Conservation (phyloP, 2,113 vertebrate genomes). For the Rousettus leschenaultii region DNA sequence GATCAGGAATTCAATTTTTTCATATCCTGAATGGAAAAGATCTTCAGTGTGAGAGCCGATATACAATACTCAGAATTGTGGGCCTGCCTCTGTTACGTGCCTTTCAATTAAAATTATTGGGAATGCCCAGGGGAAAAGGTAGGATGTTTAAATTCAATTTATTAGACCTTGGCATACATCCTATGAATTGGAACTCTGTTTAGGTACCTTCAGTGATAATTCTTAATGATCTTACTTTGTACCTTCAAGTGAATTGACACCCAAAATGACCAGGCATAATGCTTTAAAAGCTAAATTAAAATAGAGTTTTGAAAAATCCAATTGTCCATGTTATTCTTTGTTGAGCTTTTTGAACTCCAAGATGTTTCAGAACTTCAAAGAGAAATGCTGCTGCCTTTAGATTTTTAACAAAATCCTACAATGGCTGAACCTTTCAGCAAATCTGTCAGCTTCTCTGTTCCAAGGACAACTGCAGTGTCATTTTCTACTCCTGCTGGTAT, state of each 20-base stretch:
- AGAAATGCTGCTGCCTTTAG: constrained; percentile 43
- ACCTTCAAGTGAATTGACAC: constrained; percentile 1
- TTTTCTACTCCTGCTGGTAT: constrained; percentile 55
- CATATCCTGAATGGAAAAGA: neutral
- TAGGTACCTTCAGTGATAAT: constrained; percentile 24
- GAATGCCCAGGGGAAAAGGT: neutral
- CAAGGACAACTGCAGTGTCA: constrained; percentile 48
- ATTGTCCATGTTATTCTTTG: constrained; percentile 48
- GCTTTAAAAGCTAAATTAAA: constrained; percentile 63
- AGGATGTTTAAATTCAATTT: constrained; percentile 44
- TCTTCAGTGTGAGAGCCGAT: neutral
- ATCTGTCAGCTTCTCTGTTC: constrained; percentile 57
- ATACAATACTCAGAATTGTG: neutral
- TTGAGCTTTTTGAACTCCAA: constrained; percentile 56
- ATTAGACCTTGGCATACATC: neutral
- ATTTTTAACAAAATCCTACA: constrained; percentile 60
- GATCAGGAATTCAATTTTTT: constrained; percentile 31
- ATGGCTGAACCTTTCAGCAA: constrained; percentile 49
- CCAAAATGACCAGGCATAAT: constrained; percentile 16
- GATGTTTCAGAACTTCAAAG: constrained; percentile 66
- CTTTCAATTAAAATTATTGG: constrained; percentile 56
- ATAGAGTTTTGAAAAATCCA: constrained; percentile 44
- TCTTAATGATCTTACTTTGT: constrained; percentile 53
- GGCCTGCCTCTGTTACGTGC: constrained; percentile 23
- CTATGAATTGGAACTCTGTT: constrained; percentile 29